Conservation (phyloP, 2,888 invertebrate genomes). For the Lysandra bellargus region DNA sequence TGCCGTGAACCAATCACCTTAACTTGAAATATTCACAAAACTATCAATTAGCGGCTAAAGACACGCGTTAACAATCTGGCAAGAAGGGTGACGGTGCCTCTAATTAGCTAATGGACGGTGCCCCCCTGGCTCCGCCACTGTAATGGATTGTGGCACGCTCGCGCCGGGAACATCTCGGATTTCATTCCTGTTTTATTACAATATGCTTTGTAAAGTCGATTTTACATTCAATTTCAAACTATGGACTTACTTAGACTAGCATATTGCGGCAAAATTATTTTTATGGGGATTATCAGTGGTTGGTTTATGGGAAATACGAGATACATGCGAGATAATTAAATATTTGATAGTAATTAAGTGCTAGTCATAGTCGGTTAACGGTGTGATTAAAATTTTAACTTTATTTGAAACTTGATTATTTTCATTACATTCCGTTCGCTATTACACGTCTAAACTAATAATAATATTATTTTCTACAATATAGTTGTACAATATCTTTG, state of each 20-base stretch:
- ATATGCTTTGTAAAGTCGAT: conserved; percentile 27
- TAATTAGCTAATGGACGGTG: conserved; percentile 76
- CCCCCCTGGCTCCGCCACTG: conserved; percentile 44
- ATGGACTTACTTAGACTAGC: no score
- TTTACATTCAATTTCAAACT: background rate
- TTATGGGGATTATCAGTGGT: background rate
- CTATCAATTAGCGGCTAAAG: conserved; percentile 70
- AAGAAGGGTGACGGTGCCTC: conserved; percentile 67
- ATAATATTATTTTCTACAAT: no score
- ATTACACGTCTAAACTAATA: no score
- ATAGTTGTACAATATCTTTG: no score
- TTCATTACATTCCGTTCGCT: no score
- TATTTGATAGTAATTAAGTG: no score
- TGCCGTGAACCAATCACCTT: background rate
- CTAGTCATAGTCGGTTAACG: no score
- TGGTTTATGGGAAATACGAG: no score
- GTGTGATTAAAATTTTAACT: background rate
- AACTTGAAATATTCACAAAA: conserved; percentile 33
- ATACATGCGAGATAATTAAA: no score
- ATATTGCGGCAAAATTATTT: background rate
- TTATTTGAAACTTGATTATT: no score
- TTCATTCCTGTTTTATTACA: conserved; percentile 46
- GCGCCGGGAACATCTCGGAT: conserved; percentile 63
- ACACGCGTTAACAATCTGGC: conserved; percentile 69
- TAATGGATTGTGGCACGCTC: conserved; percentile 77